Conservation (phyloP, 2,797 vertebrate species). For the Spondyliosoma cantharus region DNA sequence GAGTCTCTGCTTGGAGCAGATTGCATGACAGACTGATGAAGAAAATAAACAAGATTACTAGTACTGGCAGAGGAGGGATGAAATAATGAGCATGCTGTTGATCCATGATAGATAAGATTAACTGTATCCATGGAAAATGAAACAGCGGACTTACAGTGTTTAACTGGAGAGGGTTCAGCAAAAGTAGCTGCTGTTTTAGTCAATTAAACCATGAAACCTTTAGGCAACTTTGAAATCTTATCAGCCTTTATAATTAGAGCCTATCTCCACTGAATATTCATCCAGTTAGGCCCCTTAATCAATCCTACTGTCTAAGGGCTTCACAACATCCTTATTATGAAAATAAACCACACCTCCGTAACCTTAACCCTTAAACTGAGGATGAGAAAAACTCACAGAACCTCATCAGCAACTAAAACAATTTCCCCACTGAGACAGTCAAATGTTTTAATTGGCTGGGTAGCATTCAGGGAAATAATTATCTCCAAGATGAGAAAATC, state of each 20-base stretch:
- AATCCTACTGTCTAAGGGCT: slow-evolving; percentile 27
- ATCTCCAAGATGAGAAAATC: neutral
- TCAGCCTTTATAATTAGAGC: slow-evolving; percentile 17
- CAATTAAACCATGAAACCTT: slow-evolving; percentile 43
- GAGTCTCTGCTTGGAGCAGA: slow-evolving; percentile 35
- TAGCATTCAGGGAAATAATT: neutral
- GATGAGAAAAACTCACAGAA: slow-evolving; percentile 32
- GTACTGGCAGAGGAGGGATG: slow-evolving; percentile 33
- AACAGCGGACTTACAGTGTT: slow-evolving; percentile 34
- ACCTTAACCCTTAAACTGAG: slow-evolving; percentile 12
- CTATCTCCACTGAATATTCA: slow-evolving; percentile 20
- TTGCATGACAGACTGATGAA: slow-evolving; percentile 51
- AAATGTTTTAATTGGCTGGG: slow-evolving; percentile 17
- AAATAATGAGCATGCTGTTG: slow-evolving; percentile 47
- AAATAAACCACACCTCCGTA: slow-evolving; percentile 23
- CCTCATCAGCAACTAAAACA: slow-evolving; percentile 40
- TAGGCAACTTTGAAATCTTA: slow-evolving; percentile 20
- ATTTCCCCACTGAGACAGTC: slow-evolving; percentile 17
- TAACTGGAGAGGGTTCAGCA: slow-evolving; percentile 19
- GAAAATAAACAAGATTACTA: slow-evolving; percentile 61
- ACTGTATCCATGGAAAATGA: slow-evolving; percentile 52
- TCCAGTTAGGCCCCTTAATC: slow-evolving; percentile 27
- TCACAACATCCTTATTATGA: slow-evolving; percentile 24
- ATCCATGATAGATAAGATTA: slow-evolving; percentile 54
- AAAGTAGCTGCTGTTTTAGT: slow-evolving; percentile 34